These are phyloP conservation scores for Acanthisitta chloris DNA, from an alignment of 2,113 vertebrate genomes.

Conservation along the genomic window DNA sequence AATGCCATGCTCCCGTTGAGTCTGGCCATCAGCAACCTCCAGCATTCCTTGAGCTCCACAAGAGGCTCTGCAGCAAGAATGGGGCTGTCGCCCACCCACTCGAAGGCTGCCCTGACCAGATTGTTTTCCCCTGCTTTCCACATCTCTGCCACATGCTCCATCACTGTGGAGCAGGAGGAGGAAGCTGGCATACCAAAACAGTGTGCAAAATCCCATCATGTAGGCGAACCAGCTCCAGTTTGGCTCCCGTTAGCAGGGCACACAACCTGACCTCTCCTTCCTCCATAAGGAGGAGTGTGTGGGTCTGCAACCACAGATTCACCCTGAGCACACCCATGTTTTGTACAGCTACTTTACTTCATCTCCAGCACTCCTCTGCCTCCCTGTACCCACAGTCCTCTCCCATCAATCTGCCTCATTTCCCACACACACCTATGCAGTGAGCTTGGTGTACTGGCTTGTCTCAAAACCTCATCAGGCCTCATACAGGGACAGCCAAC, in stretches of 20 bases:
- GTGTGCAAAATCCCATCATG: accelerated
- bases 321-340: background rate
- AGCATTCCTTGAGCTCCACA: background rate
- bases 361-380: background rate
- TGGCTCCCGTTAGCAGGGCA: background rate
- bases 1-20: background rate
- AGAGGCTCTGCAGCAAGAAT: background rate
- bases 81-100: background rate
- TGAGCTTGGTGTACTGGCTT: accelerated
- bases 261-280: background rate
- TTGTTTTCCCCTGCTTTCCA: background rate
- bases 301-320: background rate
- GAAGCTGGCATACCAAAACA: background rate
- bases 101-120: background rate
- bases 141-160: background rate
- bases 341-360: background rate
- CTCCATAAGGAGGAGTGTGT: accelerated
- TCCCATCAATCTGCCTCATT: background rate
- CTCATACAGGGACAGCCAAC: background rate
- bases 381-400: background rate
- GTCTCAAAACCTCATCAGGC: background rate
- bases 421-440: background rate
- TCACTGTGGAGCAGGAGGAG: accelerated
- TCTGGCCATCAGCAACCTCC: background rate
- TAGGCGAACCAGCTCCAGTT: background rate